A percentile compares a stretch with the other conserved stretches of the same genome.
Evolutionary conservation across 2,113 vertebrate species (phyloP).

Genomic region (Polyodon spathula): DNA sequence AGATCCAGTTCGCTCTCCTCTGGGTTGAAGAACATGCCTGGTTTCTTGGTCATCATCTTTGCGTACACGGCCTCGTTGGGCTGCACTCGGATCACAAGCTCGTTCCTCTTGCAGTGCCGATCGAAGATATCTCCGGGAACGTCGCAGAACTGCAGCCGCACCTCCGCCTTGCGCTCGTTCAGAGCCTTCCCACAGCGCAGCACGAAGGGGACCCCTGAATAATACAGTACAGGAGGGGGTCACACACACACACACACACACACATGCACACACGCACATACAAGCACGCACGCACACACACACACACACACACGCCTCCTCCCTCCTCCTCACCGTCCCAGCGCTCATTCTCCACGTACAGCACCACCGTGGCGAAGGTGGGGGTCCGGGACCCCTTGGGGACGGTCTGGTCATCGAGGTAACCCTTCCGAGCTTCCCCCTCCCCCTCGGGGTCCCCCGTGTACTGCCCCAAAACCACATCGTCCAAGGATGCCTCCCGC

Average conservation of each 20-base stretch:
- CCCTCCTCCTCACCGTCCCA: slow-evolving; percentile 89
- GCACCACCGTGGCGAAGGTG: slow-evolving; percentile 69
- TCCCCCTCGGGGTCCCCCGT: slow-evolving; percentile 67
- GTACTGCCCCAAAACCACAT: slow-evolving; percentile 83
- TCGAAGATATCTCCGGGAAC: slow-evolving; percentile 83
- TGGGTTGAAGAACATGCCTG: slow-evolving; percentile 74
- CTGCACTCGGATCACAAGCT: slow-evolving; percentile 83
- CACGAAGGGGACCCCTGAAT: slow-evolving; percentile 77
- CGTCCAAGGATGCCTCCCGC: slow-evolving; percentile 44
- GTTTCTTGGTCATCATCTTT: slow-evolving; percentile 94
- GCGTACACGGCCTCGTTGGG: slow-evolving; percentile 83
- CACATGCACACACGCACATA: no score
- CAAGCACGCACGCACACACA: no score
- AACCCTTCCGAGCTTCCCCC: slow-evolving; percentile 70
- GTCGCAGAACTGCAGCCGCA: slow-evolving; percentile 79
- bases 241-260: no score
- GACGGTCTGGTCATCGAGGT: slow-evolving; percentile 78
- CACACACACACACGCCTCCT: no score
- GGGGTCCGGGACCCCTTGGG: slow-evolving; percentile 73
- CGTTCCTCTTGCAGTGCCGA: slow-evolving; percentile 71
- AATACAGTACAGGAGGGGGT: no score
- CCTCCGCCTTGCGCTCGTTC: slow-evolving; percentile 84
- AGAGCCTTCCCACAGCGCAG: slow-evolving; percentile 85
- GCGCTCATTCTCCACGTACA: slow-evolving; percentile 78
- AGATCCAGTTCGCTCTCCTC: slow-evolving; percentile 83